Percentiles rank a stretch among this genome's conserved stretches.
These are phyloP conservation scores for human DNA, from an alignment of 2,113 vertebrate genomes.

Conservation along the genomic window DNA sequence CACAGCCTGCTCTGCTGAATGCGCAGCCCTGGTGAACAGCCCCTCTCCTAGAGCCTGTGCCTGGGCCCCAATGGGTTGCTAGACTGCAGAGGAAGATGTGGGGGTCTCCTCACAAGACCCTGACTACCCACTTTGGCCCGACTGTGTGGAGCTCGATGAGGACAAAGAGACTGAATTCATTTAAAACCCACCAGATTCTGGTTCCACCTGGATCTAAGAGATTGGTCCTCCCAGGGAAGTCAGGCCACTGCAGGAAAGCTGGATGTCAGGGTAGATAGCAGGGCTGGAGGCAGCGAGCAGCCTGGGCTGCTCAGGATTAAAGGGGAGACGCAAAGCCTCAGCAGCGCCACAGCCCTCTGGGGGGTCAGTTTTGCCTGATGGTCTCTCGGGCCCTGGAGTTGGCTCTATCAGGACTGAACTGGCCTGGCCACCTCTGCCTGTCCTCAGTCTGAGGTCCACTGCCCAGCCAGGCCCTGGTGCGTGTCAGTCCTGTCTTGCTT, in stretches of 20 bases:
- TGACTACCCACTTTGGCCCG: background rate
- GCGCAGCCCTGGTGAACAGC: background rate
- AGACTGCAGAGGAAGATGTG: background rate
- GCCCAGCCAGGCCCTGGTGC: too few relatives aligned
- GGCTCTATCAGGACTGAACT: background rate
- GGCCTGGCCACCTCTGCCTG: background rate
- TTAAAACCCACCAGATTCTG: background rate
- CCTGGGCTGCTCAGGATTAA: background rate
- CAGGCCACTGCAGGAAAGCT: background rate
- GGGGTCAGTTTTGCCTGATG: too few relatives aligned
- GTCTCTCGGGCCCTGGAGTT: background rate
- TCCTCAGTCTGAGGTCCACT: accelerated
- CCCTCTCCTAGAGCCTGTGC: background rate
- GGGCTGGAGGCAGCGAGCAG: background rate
- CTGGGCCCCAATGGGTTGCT: accelerated
- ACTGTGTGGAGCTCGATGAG: background rate
- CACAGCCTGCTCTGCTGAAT: background rate
- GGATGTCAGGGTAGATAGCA: background rate
- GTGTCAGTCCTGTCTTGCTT: background rate
- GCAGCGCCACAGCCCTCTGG: accelerated
- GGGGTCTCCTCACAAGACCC: background rate
- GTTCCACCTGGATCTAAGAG: background rate
- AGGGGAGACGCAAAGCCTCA: background rate
- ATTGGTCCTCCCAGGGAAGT: background rate
- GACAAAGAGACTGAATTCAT: background rate